A percentile compares a stretch with the other conserved stretches of the same genome.
These are phyloP conservation scores for Drosophila fungiperda DNA, from an alignment of 2,888 invertebrate genomes.

Conservation along the genomic window DNA sequence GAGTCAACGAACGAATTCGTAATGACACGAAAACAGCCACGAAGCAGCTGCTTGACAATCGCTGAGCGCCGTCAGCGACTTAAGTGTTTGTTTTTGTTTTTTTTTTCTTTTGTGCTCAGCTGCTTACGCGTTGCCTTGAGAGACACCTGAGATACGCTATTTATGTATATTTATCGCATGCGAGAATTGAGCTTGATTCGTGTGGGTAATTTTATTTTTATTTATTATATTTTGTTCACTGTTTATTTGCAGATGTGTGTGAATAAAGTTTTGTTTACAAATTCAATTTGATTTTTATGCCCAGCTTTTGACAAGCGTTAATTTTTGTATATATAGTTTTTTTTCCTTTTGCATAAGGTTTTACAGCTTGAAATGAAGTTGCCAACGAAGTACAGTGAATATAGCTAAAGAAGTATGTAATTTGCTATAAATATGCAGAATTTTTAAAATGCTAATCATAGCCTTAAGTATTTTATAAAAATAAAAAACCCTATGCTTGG, in stretches of 20 bases:
- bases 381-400: not conserved
- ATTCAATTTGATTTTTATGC: conserved; percentile 21
- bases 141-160: conserved; percentile 2
- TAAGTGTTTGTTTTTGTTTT: conserved; percentile 4
- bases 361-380: not conserved
- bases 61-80: conserved; percentile 19
- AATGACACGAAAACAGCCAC: conserved; percentile 71
- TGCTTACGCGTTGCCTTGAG: conserved; percentile 27
- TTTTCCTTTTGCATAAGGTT: conserved; percentile 5
- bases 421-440: not conserved
- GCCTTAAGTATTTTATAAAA: not conserved
- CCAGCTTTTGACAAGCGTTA: conserved; percentile 11
- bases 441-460: not conserved
- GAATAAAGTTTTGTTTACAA: conserved; percentile 31
- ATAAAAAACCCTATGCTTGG: accelerated
- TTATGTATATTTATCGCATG: conserved; percentile 59
- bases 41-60: conserved; percentile 25
- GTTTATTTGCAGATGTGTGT: conserved; percentile 32
- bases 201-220: not conserved
- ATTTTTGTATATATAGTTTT: not conserved
- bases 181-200: conserved; percentile 36
- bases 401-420: not conserved
- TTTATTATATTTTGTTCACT: not conserved
- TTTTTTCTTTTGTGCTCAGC: not conserved
- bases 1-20: conserved; percentile 82